phyloP scores from a whole-genome alignment of 2,888 invertebrate genomes.

The Xestia rhomboidea region DNA sequence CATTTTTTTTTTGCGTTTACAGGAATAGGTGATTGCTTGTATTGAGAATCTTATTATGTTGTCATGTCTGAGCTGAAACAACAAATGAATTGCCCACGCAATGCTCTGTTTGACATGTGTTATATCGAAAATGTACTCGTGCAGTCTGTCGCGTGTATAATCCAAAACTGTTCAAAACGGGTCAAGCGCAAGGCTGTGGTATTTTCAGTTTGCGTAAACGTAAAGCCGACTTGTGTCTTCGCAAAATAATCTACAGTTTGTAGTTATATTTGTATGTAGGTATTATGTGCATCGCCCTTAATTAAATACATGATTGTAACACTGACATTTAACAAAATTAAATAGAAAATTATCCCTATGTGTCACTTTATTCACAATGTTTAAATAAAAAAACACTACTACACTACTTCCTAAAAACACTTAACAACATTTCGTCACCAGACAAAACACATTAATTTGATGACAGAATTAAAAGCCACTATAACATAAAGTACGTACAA shows the following conservation, averaged over 20 bases:
- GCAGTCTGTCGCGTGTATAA: conserved; percentile 37
- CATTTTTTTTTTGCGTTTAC: conserved; percentile 14
- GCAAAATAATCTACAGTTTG: conserved; percentile 40
- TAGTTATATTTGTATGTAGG: conserved; percentile 6
- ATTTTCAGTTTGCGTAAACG: conserved; percentile 70
- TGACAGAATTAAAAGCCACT: conserved; percentile 10
- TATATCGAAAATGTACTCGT: conserved; percentile 29
- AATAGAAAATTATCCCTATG: neutral
- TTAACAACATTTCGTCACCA: conserved; percentile 28
- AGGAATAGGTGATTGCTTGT: conserved; percentile 14
- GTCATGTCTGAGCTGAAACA: conserved; percentile 31
- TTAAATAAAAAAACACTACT: conserved; percentile 9
- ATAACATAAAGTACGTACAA: conserved; percentile 1
- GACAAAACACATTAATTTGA: conserved; percentile 28
- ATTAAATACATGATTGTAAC: conserved; percentile 4
- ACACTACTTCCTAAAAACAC: conserved; percentile 12
- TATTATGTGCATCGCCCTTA: neutral
- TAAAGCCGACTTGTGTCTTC: conserved; percentile 57
- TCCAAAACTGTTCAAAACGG: conserved; percentile 64
- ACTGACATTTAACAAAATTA: neutral
- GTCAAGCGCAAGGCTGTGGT: conserved; percentile 79
- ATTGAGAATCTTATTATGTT: conserved; percentile 22
- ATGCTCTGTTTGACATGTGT: conserved; percentile 41
- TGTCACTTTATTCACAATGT: too few relatives aligned
- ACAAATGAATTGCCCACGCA: conserved; percentile 18